Evolutionary conservation across 2,797 vertebrate genomes (phyloP).

Genomic region (Phaenicophaeus curvirostris): DNA sequence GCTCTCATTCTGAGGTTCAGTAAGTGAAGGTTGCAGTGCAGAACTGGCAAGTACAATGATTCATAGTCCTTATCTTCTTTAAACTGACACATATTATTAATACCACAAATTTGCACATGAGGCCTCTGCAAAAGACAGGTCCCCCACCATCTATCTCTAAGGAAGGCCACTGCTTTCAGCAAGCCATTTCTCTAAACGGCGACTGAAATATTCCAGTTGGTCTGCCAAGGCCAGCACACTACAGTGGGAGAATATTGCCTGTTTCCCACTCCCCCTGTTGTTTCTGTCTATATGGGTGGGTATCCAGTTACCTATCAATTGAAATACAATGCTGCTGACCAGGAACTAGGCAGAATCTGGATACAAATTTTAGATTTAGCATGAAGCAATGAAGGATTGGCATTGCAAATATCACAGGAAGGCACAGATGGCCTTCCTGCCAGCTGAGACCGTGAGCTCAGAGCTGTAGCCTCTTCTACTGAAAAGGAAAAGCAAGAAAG

Average conservation of each 20-base stretch:
- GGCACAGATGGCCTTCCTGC: neutral
- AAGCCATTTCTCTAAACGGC: neutral
- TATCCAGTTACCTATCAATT: neutral
- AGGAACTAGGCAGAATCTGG: neutral
- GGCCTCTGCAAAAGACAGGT: neutral
- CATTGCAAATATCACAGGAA: neutral
- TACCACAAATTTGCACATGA: neutral
- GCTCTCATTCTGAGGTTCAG: neutral
- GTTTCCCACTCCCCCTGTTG: neutral
- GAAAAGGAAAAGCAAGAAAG: neutral
- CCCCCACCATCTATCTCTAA: neutral
- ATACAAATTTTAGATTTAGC: neutral
- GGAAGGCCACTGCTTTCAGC: neutral
- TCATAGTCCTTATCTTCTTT: constrained; percentile 1
- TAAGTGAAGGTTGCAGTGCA: neutral
- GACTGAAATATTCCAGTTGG: neutral
- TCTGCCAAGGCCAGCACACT: neutral
- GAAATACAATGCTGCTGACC: neutral
- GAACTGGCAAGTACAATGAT: neutral
- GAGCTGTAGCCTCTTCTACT: neutral
- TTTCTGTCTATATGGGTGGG: neutral
- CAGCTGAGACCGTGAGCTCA: neutral
- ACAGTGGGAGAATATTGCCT: neutral
- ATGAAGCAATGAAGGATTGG: neutral
- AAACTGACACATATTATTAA: constrained; percentile 26